Base-by-base conservation (phyloP, 2,113 vertebrate species). In the Perca fluviatilis region DNA sequence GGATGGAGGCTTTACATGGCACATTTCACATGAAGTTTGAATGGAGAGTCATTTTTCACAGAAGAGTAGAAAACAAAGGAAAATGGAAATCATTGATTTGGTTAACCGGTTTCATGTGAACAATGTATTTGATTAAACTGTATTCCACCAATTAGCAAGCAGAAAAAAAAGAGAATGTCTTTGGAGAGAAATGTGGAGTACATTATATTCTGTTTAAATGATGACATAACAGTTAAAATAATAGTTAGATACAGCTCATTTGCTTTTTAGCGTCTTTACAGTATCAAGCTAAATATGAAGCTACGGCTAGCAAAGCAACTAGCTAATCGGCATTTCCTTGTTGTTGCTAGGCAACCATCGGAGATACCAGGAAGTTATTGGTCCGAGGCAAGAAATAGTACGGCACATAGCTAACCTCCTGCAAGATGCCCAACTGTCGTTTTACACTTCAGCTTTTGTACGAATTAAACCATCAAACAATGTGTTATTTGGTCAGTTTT, bases 21-120 rank as follows among this genome's bases (percentile, higher is more conserved):
- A 94, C 87, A 70, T 85, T 82, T 83, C 49, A 86, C 61, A 43
- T n/a, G 12, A n/a, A 30, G 53, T 69, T n/a, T 63, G 21, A 86
- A 79, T 75, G n/a, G 72, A 74, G 69, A 58, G 53, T 57, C 1
- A 19, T 63, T 40, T 70, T 62, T 73, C 12, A 77, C 21, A 68
- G 33, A 74, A 60, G 58, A 67, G 63, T 74, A 63, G 47, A 67
- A 76, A 86, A 40, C 12, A 16, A 33, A 27, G 18, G 21, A 25
- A 30, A 33, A 27, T 54, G 8, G 40, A 69, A 82, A 79, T 43
- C 5, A 47, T 15, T 47, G 30, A 76, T 73, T 49, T 62, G 27
- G 25, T 62, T 54, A 57, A 58, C 23, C 58, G 9, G 36, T 49
- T 71, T 76, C 40, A 49, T n/a, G 23, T 60, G 12, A 33, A 61